A percentile compares a stretch with the other conserved stretches of the same genome.
phyloP scores from a whole-genome alignment of 2,888 invertebrate genomes.

The Malthinus flaveolus region DNA sequence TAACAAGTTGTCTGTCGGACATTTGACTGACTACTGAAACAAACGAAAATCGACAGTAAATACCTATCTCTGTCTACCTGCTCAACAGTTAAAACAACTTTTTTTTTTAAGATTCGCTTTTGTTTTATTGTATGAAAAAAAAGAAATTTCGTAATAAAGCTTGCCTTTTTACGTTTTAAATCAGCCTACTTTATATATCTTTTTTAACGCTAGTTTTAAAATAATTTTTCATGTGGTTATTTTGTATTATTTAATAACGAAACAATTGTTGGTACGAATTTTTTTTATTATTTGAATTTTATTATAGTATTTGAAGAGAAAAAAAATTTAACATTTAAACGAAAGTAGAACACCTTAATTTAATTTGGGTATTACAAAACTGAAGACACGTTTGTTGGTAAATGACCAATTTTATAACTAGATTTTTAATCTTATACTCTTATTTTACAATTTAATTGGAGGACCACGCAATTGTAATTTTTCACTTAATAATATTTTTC shows the following conservation, averaged over 20 bases:
- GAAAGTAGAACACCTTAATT: slow-evolving; percentile 8
- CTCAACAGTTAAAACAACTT: slow-evolving; percentile 13
- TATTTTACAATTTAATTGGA: slow-evolving; percentile 6
- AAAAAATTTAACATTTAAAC: slow-evolving; percentile 3
- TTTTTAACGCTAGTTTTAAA: background rate
- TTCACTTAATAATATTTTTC: slow-evolving; percentile 3
- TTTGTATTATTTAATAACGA: background rate
- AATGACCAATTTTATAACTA: slow-evolving; percentile 6
- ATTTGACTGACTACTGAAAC: slow-evolving; percentile 4
- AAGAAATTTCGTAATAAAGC: slow-evolving; percentile 9
- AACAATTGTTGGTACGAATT: slow-evolving; percentile 1
- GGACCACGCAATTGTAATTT: background rate
- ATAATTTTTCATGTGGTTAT: background rate
- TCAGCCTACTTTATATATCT: slow-evolving; percentile 17
- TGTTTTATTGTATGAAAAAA: slow-evolving; percentile 6
- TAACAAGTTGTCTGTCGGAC: slow-evolving; percentile 32
- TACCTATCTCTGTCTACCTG: slow-evolving; percentile 7
- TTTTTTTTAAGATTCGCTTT: slow-evolving; percentile 28
- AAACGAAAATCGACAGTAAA: slow-evolving; percentile 16
- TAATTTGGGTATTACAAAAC: slow-evolving; percentile 6
- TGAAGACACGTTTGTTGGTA: slow-evolving; percentile 7
- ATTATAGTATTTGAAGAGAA: slow-evolving; percentile 2
- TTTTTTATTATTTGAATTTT: slow-evolving; percentile 2
- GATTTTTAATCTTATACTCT: slow-evolving; percentile 2
- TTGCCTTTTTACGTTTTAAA: slow-evolving; percentile 15